Conservation (phyloP, 2,797 vertebrate species). For the Telmatherina bonti region DNA sequence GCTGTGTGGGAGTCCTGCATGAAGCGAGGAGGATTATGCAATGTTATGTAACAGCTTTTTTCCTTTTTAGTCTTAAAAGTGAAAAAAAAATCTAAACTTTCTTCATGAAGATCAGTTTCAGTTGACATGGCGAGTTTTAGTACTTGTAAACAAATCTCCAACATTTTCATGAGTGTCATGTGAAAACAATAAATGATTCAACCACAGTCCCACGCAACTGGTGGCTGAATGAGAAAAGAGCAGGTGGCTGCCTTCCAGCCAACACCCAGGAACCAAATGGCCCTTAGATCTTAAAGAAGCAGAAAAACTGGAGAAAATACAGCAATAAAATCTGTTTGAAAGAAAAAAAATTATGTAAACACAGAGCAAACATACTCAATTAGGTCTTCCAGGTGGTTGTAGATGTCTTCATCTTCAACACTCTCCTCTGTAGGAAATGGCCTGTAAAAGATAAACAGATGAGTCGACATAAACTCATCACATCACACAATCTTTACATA, state of each 20-base stretch:
- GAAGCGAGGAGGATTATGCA: not conserved
- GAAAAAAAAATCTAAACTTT: not conserved
- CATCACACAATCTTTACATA: too few species aligned
- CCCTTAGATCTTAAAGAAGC: not conserved
- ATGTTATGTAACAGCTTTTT: not conserved
- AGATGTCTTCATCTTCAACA: conserved; percentile 92
- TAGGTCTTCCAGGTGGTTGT: conserved; percentile 95
- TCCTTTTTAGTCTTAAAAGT: not conserved
- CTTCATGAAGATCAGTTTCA: not conserved
- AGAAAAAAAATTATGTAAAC: not conserved
- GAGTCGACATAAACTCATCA: not conserved
- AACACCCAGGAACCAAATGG: conserved; percentile 54
- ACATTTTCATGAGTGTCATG: not conserved
- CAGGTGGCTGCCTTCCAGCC: conserved; percentile 48
- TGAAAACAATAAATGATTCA: conserved; percentile 26
- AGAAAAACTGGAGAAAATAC: conserved; percentile 1
- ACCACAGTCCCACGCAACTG: conserved; percentile 26
- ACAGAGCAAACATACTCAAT: conserved; percentile 88
- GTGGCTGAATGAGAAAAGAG: conserved; percentile 18
- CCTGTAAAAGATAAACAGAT: conserved; percentile 69
- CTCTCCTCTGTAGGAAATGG: conserved; percentile 95
- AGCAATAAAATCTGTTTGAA: not conserved
- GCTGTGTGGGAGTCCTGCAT: not conserved
- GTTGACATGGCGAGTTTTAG: not conserved
- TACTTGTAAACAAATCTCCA: not conserved